These are phyloP conservation scores for Haemorhous mexicanus DNA, from an alignment of 2,113 vertebrate species.

Conservation along the genomic window DNA sequence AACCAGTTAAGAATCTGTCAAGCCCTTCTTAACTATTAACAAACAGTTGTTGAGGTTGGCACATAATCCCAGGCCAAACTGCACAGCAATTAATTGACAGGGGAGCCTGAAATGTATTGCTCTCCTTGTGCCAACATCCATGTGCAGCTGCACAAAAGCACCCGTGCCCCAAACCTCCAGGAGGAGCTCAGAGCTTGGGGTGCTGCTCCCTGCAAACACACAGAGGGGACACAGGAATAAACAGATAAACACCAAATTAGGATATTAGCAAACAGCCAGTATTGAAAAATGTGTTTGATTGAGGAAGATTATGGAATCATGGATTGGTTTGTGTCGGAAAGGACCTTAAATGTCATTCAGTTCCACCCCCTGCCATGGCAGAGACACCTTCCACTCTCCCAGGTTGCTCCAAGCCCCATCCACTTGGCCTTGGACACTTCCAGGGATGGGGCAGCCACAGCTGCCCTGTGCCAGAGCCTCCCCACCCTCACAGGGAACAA, in stretches of 20 bases:
- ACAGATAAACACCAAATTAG: background rate
- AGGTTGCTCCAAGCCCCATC: rapidly evolving
- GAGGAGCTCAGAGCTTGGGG: background rate
- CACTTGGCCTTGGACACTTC: background rate
- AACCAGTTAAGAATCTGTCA: background rate
- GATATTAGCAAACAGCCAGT: background rate
- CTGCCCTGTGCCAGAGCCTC: background rate
- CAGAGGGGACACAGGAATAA: background rate
- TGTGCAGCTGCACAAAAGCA: background rate
- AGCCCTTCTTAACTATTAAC: conserved; percentile 33
- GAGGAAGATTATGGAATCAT: background rate
- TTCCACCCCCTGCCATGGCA: background rate
- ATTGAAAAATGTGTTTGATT: background rate
- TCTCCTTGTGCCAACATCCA: conserved; percentile 1
- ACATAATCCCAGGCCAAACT: background rate
- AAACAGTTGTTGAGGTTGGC: conserved; percentile 29
- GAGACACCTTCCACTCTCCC: background rate
- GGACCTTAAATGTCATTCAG: background rate
- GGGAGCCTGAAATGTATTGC: conserved; percentile 2
- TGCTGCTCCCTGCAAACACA: background rate
- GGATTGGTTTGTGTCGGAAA: background rate
- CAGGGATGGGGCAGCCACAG: background rate
- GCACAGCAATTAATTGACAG: background rate
- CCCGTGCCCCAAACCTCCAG: background rate
- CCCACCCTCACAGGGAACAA: background rate